Base-by-base conservation (phyloP, 2,888 invertebrate genomes). In the Hyalella azteca region DNA sequence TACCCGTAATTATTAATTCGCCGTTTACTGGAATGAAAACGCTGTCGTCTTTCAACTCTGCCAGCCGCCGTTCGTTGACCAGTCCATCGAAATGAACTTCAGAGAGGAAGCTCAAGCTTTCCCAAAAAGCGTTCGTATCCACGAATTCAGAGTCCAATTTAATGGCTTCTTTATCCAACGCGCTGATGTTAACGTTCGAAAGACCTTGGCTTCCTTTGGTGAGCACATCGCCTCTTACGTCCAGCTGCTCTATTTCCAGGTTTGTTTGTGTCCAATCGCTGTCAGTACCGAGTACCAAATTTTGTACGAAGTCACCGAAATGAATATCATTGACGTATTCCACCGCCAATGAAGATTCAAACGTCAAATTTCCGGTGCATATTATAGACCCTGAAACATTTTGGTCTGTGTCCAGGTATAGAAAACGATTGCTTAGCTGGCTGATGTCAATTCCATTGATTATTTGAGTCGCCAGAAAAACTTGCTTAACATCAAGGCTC, bases 311-410 rank as follows among this genome's bases (percentile, higher is more conserved):
- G 19, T 29, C 60, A 15, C 36, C 15, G 1, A 60, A 3, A 1
- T n/a, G 1, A 11, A 60, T 36, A 19, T 15, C 36, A 19, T 60
- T 60, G 19, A 60, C 26, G 19, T 29, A 3, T 22, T 36, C 15
- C 11, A 19, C 32, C 32, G 22, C 19, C 60, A 60, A 60, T 19
- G 36, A 60, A 2, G 60, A 60, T 60, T 60, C 60, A 19, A 60
- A 60, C 19, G 36, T 60, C 36, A 60, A 19, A 60, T 60, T 19
- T 60, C 60, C 60, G 7, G 60, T 60, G 60, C 60, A 60, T 1
- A 29, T 36, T 60, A 60, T 15, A 11, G 32, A 36, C 15, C 60
- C 60, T 1, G 60, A 36, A 29, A 60, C 36, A 29, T 36, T 36
- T 11, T 29, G 19, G 3, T 7, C 60, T 4, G 36, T 36, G 19